A percentile compares a stretch with the other conserved stretches of the same genome.
Evolutionary conservation across 2,888 invertebrate genomes (phyloP).

Genomic region (Cataglyphis altisquamis): DNA sequence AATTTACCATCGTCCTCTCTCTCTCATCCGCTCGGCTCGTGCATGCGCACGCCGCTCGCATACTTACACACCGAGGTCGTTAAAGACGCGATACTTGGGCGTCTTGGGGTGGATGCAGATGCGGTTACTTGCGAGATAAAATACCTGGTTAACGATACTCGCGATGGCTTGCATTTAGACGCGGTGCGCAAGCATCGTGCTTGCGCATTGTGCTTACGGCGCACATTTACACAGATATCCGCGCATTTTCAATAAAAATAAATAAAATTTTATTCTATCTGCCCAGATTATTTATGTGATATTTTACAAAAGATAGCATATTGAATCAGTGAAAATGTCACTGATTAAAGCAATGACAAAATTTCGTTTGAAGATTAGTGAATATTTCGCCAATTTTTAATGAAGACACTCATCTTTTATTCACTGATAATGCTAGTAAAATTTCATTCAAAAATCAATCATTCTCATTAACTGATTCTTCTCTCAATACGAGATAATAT

Average conservation of each 20-base stretch:
- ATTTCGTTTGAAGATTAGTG: not conserved
- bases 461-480: not conserved
- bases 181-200: conserved; percentile 2
- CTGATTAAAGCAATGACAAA: not conserved
- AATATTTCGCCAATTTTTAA: not conserved
- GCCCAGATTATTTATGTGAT: not conserved
- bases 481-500: not conserved
- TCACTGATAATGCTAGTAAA: not conserved
- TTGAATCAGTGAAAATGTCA: not conserved
- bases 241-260: not conserved
- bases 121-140: conserved; percentile 50
- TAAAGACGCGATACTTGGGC: conserved; percentile 47
- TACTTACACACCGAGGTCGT: conserved; percentile 40
- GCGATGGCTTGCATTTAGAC: conserved; percentile 36
- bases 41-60: conserved; percentile 48
- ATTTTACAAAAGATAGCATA: not conserved
- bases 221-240: conserved; percentile 8
- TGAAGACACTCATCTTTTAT: not conserved
- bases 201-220: conserved; percentile 19
- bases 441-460: not conserved
- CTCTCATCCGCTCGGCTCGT: conserved; percentile 20
- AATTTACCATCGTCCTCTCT: conserved; percentile 61
- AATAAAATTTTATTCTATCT: not conserved
- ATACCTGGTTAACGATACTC: conserved; percentile 52
- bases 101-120: conserved; percentile 45